phyloP scores from a whole-genome alignment of 1,140 invertebrate genomes.

The Drosophila novamexicana region DNA sequence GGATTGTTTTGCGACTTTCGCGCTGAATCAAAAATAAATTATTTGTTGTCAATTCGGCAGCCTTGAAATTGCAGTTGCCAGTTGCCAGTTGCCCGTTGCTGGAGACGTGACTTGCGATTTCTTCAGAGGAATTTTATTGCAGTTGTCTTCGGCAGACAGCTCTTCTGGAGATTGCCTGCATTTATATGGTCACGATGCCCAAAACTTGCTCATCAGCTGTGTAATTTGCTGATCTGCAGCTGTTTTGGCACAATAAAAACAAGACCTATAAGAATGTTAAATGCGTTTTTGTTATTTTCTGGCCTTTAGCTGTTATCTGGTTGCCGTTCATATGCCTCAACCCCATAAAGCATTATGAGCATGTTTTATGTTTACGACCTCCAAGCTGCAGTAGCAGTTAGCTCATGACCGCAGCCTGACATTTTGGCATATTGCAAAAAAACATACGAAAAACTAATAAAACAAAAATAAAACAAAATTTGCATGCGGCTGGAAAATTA shows the following conservation, averaged over 20 bases:
- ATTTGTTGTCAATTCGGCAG: conserved; percentile 70
- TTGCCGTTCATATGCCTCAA: conserved; percentile 3
- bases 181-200: conserved; percentile 42
- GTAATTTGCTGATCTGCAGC: conserved; percentile 25
- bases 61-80: conserved; percentile 48
- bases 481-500: conserved; percentile 71
- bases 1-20: conserved; percentile 52
- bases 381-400: conserved; percentile 31
- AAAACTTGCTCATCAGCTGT: conserved; percentile 36
- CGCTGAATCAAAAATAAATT: conserved; percentile 54
- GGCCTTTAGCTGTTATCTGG: conserved; percentile 12
- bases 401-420: conserved; percentile 44
- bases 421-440: conserved; percentile 58
- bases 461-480: conserved; percentile 30
- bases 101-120: conserved; percentile 70
- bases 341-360: conserved; percentile 34
- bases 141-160: background rate
- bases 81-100: conserved; percentile 12
- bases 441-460: conserved; percentile 14
- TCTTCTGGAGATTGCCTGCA: conserved; percentile 28
- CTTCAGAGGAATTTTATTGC: conserved; percentile 58
- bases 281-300: conserved; percentile 21
- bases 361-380: conserved; percentile 40
- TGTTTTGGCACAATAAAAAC: background rate
- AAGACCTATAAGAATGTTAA: conserved; percentile 40